Evolutionary conservation across 1,140 invertebrate genomes (phyloP), one percentile per base, ranked within the genome.

Genomic region (Bemisia tabaci): DNA sequence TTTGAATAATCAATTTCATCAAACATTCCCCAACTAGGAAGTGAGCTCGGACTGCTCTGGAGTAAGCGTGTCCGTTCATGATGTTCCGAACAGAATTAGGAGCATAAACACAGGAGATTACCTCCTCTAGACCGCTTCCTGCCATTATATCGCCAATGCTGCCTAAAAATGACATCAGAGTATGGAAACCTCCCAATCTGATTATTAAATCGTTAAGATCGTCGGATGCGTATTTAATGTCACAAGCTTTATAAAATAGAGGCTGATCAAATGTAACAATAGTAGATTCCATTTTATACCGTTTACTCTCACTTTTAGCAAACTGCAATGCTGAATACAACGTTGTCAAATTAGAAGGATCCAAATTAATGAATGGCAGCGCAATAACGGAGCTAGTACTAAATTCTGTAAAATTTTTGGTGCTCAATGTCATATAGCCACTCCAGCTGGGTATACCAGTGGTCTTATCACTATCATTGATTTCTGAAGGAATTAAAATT

Each of bases 81-180:
- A 77, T 78, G 73, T 79, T 75, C 26, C 75, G 72, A 63, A 76
- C 70, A 64, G 74, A 75, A 23, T 72, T 73, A 23, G 63, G 1
- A 5, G 77, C 74, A 74, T 75, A 78, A 65, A 76, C 69, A 59
- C 39, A 68, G 23, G 67, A 68, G 1, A 75, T 72, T 59, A 24
- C 64, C 66, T 73, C 64, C 59, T 71, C 69, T 17, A 73, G 63
- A 12, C 70, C 68, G 68, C 70, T 71, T 62, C 66, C 67, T 27
- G 23, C 63, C 70, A 70, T 71, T 23, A 73, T 70, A 22, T 62
- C 65, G 12, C 70, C 69, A 59, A 74, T 69, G 17, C 60, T 27
- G 12, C 71, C 73, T 9, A 75, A 22, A 68, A 70, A 74, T 1
- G 69, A 73, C 71, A 73, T 71, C 2, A 72, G 11, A 23, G 69